Evolutionary conservation across 2,113 vertebrate genomes (phyloP).

Genomic region (Dipodomys stephensi): DNA sequence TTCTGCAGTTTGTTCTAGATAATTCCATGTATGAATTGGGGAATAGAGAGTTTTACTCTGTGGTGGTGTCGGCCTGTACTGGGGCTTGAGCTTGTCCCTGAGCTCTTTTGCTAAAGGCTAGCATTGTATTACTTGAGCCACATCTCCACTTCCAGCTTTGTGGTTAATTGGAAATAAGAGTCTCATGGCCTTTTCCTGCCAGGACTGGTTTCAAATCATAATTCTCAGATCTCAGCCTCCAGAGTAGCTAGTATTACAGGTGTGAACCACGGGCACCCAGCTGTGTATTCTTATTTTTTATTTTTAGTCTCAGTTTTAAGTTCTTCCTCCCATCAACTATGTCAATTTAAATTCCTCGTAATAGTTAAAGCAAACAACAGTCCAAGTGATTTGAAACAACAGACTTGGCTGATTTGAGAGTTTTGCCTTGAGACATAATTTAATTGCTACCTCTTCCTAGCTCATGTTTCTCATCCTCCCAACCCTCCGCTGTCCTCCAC

Average conservation of each 20-base stretch:
- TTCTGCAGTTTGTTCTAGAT: slow-evolving; percentile 38
- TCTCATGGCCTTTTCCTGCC: too few species aligned
- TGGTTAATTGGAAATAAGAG: too few species aligned
- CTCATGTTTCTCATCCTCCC: fast-evolving
- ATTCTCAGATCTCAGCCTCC: too few species aligned
- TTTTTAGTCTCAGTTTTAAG: slow-evolving; percentile 46
- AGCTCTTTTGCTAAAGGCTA: too few species aligned
- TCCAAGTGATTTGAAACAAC: background rate
- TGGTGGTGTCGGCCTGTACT: too few species aligned
- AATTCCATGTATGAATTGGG: slow-evolving; percentile 52
- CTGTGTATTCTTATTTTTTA: slow-evolving; percentile 65
- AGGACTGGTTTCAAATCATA: too few species aligned
- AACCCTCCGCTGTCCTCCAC: fast-evolving
- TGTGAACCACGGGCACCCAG: too few species aligned
- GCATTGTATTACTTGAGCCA: too few species aligned
- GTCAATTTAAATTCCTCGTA: background rate
- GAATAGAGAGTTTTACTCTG: slow-evolving; percentile 24
- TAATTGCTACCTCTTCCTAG: background rate
- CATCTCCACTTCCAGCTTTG: too few species aligned
- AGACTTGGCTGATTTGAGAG: background rate
- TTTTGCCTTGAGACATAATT: background rate
- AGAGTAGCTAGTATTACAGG: too few species aligned
- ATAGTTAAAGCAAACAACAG: background rate
- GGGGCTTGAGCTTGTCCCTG: too few species aligned
- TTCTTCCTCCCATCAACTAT: background rate